Percentiles rank a stretch among this genome's conserved stretches.
Evolutionary conservation across 2,888 invertebrate genomes (phyloP).

Genomic region (Polia nebulosa): DNA sequence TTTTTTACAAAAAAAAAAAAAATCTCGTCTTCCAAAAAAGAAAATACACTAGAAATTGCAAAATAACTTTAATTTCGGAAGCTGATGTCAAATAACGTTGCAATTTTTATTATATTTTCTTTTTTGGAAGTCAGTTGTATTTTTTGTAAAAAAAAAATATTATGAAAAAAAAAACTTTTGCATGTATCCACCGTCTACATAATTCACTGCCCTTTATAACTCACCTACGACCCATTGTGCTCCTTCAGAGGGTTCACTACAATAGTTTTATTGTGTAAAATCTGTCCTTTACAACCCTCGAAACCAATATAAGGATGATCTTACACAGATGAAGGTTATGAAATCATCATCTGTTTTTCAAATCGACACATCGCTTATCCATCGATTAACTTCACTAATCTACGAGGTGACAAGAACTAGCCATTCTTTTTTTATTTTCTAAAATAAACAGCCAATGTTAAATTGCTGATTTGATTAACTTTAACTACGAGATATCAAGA

Average conservation of each 20-base stretch:
- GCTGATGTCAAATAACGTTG: too few species aligned
- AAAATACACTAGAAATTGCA: too few species aligned
- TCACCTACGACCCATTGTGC: neutral
- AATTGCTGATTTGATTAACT: neutral
- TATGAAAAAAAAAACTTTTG: neutral
- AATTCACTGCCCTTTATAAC: neutral
- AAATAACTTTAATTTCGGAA: too few species aligned
- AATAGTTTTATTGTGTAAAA: neutral
- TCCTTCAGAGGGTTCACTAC: neutral
- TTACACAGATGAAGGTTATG: too few species aligned
- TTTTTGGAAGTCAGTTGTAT: too few species aligned
- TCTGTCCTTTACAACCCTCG: neutral
- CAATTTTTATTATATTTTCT: too few species aligned
- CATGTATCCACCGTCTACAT: neutral
- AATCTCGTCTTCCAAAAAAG: too few species aligned
- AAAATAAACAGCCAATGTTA: constrained; percentile 24
- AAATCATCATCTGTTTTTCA: too few species aligned
- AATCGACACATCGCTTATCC: neutral
- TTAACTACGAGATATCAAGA: neutral
- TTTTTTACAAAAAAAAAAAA: too few species aligned
- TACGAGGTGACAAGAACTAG: neutral
- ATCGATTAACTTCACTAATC: neutral
- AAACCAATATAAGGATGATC: neutral
- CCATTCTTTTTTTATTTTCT: neutral
- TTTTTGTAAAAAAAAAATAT: too few species aligned